A percentile compares a stretch with the other conserved stretches of the same genome.
Evolutionary conservation across 2,797 vertebrate species (phyloP).

Genomic region (Fistularia commersonii): DNA sequence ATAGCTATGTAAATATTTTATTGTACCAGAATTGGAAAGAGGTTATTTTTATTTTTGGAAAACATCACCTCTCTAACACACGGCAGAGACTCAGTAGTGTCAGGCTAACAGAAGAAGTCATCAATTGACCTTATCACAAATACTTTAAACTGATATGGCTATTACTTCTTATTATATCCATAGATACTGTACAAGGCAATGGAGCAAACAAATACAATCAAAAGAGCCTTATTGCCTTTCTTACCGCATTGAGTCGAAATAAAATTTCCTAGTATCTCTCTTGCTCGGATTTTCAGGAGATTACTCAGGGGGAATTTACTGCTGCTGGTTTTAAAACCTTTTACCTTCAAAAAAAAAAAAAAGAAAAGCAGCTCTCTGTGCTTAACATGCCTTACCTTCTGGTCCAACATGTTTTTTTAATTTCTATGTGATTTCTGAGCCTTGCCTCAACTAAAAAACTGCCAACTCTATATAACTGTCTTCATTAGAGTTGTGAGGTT

Average conservation of each 20-base stretch:
- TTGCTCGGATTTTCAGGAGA: conserved; percentile 24
- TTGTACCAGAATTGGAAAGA: too few species aligned
- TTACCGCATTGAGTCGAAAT: conserved; percentile 27
- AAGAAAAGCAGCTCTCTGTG: conserved; percentile 42
- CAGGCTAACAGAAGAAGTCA: too few species aligned
- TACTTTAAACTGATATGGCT: too few species aligned
- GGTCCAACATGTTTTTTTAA: conserved; percentile 11
- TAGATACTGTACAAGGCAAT: conserved; percentile 21
- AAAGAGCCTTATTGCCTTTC: conserved; percentile 58
- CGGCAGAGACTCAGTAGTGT: too few species aligned
- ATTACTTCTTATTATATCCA: conserved; percentile 7
- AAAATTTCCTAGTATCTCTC: too few species aligned
- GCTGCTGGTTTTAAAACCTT: conserved; percentile 57
- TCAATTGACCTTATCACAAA: too few species aligned
- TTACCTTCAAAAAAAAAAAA: conserved; percentile 22
- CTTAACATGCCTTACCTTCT: conserved; percentile 37
- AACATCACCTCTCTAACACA: too few species aligned
- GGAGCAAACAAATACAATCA: conserved; percentile 33
- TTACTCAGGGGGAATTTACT: conserved; percentile 63
- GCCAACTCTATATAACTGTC: conserved; percentile 16
- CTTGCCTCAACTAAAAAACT: conserved; percentile 7
- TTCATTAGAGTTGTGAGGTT: conserved; percentile 41
- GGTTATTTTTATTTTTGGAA: too few species aligned
- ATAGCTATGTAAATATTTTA: too few species aligned
- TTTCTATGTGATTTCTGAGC: conserved; percentile 22